Evolutionary conservation across 2,888 invertebrate genomes (phyloP).

Genomic region (Abrostola tripartita): DNA sequence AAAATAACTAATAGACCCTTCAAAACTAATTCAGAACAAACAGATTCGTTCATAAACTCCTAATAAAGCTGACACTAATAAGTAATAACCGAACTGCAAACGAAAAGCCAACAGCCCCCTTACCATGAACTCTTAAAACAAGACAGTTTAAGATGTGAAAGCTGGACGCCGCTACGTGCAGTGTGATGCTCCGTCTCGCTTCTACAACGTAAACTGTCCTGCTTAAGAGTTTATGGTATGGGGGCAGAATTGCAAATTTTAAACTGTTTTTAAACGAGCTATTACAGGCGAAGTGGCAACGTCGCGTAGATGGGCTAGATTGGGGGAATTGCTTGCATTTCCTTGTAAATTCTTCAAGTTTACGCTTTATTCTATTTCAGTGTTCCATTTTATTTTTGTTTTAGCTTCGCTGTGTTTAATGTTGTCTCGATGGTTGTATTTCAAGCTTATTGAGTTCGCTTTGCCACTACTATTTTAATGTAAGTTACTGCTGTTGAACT

Average conservation of each 20-base stretch:
- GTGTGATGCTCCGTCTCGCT: too few species aligned
- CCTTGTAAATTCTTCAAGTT: constrained; percentile 45
- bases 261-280: constrained; percentile 58
- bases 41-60: constrained; percentile 11
- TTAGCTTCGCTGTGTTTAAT: constrained; percentile 9
- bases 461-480: background rate
- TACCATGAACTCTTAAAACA: too few species aligned
- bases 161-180: too few species aligned
- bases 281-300: constrained; percentile 31
- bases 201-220: too few species aligned
- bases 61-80: constrained; percentile 27
- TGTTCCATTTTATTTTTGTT: constrained; percentile 18
- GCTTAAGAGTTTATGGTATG: too few species aligned
- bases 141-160: too few species aligned
- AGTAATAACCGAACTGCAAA: constrained; percentile 23
- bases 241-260: constrained; percentile 65
- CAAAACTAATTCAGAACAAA: constrained; percentile 11
- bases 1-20: background rate
- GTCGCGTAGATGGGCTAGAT: constrained; percentile 28
- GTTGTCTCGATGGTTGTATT: background rate
- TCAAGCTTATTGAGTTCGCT: background rate
- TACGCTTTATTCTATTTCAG: constrained; percentile 32
- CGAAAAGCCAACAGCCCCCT: constrained; percentile 34
- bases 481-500: too few species aligned
- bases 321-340: constrained; percentile 41